Percentiles rank a stretch among this genome's conserved stretches.
These are phyloP conservation scores for Stegophylla sp. DNA, from an alignment of 2,888 invertebrate genomes.

Conservation along the genomic window DNA sequence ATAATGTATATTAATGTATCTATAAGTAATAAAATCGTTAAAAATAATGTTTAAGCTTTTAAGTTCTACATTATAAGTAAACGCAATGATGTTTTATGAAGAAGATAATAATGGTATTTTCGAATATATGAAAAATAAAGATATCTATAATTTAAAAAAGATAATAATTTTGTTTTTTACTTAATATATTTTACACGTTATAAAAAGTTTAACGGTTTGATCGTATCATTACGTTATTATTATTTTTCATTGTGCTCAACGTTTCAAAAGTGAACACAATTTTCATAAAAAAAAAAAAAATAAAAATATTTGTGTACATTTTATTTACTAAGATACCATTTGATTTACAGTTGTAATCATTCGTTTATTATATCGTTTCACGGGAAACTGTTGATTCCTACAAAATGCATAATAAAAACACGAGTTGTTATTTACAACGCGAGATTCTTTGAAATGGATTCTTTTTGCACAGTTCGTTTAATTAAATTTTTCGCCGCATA, in stretches of 20 bases:
- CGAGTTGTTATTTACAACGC: not conserved
- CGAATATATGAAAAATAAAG: no score
- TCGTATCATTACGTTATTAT: not conserved
- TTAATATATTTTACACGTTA: no score
- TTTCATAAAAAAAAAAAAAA: not conserved
- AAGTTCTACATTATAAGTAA: no score
- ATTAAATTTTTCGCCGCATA: no score
- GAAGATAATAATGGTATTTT: no score
- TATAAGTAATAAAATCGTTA: no score
- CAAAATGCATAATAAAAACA: not conserved
- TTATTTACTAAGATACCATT: not conserved
- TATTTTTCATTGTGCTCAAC: not conserved
- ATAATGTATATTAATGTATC: no score
- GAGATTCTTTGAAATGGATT: not conserved
- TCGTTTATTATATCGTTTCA: not conserved
- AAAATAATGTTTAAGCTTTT: no score
- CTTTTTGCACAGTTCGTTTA: not conserved
- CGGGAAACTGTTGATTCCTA: not conserved
- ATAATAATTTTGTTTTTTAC: no score
- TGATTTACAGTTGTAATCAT: constrained; percentile 17
- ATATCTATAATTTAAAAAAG: no score
- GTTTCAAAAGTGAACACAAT: not conserved
- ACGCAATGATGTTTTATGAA: no score
- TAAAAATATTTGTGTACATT: not conserved
- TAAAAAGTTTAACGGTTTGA: not conserved